A percentile compares a stretch with the other conserved stretches of the same genome.
Conservation (phyloP, 1,140 invertebrate genomes). For the Scaptodrosophila lebanonensis region DNA sequence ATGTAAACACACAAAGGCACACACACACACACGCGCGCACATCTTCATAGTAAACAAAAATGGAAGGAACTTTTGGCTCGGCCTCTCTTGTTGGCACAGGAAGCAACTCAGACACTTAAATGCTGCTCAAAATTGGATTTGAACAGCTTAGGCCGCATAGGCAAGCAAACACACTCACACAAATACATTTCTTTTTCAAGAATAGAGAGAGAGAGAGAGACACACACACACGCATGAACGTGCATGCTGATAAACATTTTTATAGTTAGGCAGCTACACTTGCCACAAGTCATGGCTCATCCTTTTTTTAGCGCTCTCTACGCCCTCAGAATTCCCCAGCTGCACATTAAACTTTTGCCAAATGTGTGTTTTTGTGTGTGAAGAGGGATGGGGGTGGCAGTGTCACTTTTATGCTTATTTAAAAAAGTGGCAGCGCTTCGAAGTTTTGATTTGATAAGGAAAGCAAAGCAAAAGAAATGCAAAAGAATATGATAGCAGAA, state of each 20-base stretch:
- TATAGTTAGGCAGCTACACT: conserved; percentile 54
- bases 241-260: conserved; percentile 60
- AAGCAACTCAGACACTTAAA: conserved; percentile 58
- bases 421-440: conserved; percentile 62
- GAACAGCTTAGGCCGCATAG: conserved; percentile 38
- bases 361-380: conserved; percentile 5
- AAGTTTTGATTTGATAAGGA: conserved; percentile 73
- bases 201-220: no score
- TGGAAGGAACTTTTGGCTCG: conserved; percentile 6
- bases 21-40: conserved; percentile 1
- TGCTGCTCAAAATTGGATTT: conserved; percentile 70
- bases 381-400: background rate
- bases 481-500: conserved; percentile 38
- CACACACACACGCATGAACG: background rate
- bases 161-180: no score
- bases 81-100: conserved; percentile 1
- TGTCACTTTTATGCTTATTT: conserved; percentile 67
- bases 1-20: conserved; percentile 12
- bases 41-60: conserved; percentile 55
- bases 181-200: no score
- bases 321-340: conserved; percentile 51
- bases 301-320: conserved; percentile 19
- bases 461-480: conserved; percentile 35
- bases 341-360: conserved; percentile 50
- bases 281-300: conserved; percentile 68